phyloP scores from a whole-genome alignment of 2,797 vertebrate species.

The Knipowitschia caucasica region DNA sequence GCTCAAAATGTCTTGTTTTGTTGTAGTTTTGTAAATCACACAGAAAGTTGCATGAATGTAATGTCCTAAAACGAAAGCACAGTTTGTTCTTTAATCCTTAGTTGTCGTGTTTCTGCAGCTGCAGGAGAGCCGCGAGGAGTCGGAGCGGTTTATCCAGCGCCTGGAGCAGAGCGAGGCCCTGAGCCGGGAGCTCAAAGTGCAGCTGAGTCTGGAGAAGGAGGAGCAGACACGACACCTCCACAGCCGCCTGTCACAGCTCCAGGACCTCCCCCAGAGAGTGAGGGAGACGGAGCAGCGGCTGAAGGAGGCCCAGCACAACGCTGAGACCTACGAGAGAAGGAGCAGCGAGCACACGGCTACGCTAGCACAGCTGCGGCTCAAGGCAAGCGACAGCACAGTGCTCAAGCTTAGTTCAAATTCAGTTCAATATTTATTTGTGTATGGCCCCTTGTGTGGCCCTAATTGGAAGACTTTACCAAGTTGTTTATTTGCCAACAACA shows the following conservation, averaged over 20 bases:
- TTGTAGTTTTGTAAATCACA: too few species aligned
- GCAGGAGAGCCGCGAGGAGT: slow-evolving; percentile 77
- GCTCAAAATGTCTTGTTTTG: too few species aligned
- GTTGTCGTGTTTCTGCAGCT: slow-evolving; percentile 61
- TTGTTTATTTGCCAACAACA: too few species aligned
- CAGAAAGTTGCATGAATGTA: too few species aligned
- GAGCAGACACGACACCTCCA: slow-evolving; percentile 79
- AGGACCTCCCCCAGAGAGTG: slow-evolving; percentile 80
- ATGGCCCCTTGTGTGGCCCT: too few species aligned
- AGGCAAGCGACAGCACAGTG: slow-evolving; percentile 75
- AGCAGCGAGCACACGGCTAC: slow-evolving; percentile 73
- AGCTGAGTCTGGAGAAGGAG: slow-evolving; percentile 80
- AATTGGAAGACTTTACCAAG: too few species aligned
- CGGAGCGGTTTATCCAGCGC: slow-evolving; percentile 75
- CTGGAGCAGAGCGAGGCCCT: slow-evolving; percentile 78
- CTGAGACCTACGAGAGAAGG: slow-evolving; percentile 75
- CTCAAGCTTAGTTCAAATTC: too few species aligned
- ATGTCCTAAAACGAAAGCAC: too few species aligned
- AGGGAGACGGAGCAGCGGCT: slow-evolving; percentile 80
- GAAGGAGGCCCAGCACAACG: slow-evolving; percentile 77
- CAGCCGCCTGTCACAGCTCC: slow-evolving; percentile 77
- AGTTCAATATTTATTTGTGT: too few species aligned
- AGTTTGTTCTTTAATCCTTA: neutral
- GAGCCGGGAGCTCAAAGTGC: slow-evolving; percentile 64
- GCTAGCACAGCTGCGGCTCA: slow-evolving; percentile 82